These are phyloP conservation scores for Agrotis puta DNA, from an alignment of 2,888 invertebrate genomes.

Conservation along the genomic window DNA sequence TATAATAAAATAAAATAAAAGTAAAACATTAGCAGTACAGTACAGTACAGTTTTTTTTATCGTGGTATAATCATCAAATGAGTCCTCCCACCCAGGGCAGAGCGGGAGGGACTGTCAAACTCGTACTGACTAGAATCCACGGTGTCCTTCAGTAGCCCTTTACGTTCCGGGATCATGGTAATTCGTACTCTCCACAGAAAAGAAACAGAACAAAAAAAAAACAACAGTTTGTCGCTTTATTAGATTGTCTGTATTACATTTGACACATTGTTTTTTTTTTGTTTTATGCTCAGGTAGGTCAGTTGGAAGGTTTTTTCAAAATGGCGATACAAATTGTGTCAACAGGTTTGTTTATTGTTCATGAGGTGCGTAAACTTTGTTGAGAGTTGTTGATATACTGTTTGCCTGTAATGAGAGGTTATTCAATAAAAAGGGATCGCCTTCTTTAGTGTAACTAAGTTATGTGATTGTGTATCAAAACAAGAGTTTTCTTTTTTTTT, in stretches of 20 bases:
- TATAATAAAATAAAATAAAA: too few species aligned
- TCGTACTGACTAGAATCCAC: too few species aligned
- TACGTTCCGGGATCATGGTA: too few species aligned
- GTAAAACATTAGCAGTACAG: too few species aligned
- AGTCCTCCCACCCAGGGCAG: too few species aligned
- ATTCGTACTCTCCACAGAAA: constrained; percentile 22
- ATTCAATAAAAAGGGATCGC: constrained; percentile 3
- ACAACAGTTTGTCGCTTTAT: constrained; percentile 34
- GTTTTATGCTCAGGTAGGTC: constrained; percentile 16
- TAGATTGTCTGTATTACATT: constrained; percentile 52
- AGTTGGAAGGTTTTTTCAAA: constrained; percentile 14
- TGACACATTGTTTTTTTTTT: constrained; percentile 34
- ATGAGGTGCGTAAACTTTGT: constrained; percentile 23
- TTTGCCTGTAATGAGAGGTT: constrained; percentile 3
- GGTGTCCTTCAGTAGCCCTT: too few species aligned
- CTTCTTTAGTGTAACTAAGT: not conserved
- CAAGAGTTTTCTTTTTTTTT: not conserved
- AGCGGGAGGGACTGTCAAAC: too few species aligned
- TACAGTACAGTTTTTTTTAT: too few species aligned
- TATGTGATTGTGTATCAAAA: not conserved
- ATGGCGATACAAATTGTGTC: constrained; percentile 33
- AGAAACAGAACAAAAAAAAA: constrained; percentile 32
- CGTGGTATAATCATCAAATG: too few species aligned
- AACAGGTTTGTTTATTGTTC: constrained; percentile 47
- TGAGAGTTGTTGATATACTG: not conserved